These are phyloP conservation scores for Lepidocyrtinus sp. DNA, from an alignment of 2,888 invertebrate species.

Conservation along the genomic window DNA sequence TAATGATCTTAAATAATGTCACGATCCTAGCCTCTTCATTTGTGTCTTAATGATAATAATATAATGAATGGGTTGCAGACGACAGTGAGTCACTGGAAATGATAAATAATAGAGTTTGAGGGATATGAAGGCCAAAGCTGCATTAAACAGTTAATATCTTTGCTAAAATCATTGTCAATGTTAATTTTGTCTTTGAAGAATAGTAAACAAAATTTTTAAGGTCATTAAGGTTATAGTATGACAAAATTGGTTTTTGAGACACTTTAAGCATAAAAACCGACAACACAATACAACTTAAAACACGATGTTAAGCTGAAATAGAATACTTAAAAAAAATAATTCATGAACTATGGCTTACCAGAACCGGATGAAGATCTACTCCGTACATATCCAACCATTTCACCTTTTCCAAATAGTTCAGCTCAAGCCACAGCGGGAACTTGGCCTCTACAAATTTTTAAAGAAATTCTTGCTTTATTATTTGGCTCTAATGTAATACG, in stretches of 20 bases:
- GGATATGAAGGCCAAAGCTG: neutral
- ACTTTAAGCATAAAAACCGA: too few relatives aligned
- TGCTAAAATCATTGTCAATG: too few relatives aligned
- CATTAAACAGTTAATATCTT: too few relatives aligned
- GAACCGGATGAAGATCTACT: conserved; percentile 95
- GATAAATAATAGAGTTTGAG: too few relatives aligned
- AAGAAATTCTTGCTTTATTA: neutral
- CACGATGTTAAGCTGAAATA: neutral
- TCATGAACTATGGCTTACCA: conserved; percentile 78
- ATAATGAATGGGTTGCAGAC: conserved; percentile 13
- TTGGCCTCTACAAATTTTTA: conserved; percentile 80
- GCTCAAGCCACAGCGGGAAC: conserved; percentile 93
- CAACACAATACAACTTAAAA: too few relatives aligned
- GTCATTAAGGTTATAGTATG: too few relatives aligned
- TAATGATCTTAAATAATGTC: conserved; percentile 26
- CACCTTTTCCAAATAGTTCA: conserved; percentile 96
- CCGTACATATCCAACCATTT: conserved; percentile 99
- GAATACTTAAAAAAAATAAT: neutral
- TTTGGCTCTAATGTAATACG: too few relatives aligned
- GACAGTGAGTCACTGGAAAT: too few relatives aligned
- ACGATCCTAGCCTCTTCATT: conserved; percentile 9
- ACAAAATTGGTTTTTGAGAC: too few relatives aligned
- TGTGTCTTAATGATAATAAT: neutral
- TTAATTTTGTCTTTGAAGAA: too few relatives aligned
- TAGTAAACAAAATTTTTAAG: too few relatives aligned